Conservation (phyloP, 2,888 invertebrate species). For the Periphyllus acericola region DNA sequence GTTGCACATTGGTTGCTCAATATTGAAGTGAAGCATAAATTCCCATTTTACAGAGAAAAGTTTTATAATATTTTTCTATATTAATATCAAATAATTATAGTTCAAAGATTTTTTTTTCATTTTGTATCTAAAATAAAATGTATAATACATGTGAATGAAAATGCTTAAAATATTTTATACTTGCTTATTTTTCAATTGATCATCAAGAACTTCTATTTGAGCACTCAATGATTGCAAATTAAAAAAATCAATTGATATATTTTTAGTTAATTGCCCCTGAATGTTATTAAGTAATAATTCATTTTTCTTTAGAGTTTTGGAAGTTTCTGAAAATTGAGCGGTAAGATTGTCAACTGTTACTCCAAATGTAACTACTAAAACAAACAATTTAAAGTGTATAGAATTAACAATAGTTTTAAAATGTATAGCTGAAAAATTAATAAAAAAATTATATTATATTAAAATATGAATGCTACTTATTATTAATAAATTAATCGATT, state of each 20-base stretch:
- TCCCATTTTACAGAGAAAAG: too few species aligned
- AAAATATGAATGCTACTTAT: too few species aligned
- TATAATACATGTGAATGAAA: too few species aligned
- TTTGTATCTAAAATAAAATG: too few species aligned
- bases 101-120: too few species aligned
- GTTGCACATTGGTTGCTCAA: too few species aligned
- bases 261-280: slow-evolving; percentile 82
- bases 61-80: too few species aligned
- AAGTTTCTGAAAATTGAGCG: slow-evolving; percentile 78
- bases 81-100: too few species aligned
- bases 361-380: slow-evolving; percentile 84
- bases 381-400: slow-evolving; percentile 38
- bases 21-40: too few species aligned
- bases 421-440: neutral
- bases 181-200: slow-evolving; percentile 1
- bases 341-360: slow-evolving; percentile 85
- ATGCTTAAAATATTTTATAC: neutral
- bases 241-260: slow-evolving; percentile 80
- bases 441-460: neutral
- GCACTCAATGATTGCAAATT: slow-evolving; percentile 80
- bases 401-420: neutral
- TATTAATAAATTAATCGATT: neutral
- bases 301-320: slow-evolving; percentile 78
- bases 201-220: slow-evolving; percentile 72
- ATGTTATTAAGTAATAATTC: slow-evolving; percentile 81